Base-by-base conservation (phyloP, 2,888 invertebrate species). In the Drosophila vallismaia region DNA sequence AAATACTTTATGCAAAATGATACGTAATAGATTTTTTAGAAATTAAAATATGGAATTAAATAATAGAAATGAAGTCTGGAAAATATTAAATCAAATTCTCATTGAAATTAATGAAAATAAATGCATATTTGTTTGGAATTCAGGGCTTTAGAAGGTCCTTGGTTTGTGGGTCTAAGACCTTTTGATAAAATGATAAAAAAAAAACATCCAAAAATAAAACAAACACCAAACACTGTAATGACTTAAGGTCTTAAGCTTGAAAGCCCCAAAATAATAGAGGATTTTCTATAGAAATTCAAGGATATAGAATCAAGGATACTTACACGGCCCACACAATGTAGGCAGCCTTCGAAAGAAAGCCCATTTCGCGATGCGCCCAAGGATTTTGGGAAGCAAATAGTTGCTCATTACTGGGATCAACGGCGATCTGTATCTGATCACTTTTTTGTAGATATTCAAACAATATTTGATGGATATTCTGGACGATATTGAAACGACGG, bases 291-390 rank as follows among this genome's bases (percentile, higher is more conserved):
- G 14, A 12, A 31, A 19, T 31, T 29, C 12, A n/a, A n/a, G 36
- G 36, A 36, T n/a, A n/a, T 36, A 12, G n/a, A n/a, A 1, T n/a
- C 9, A n/a, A 5, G 8, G 14, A 31, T 42, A 95, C 95, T 95
- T 92, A 95, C 95, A 95, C 95, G 92, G 95, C 95, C 93, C 95
- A 95, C 91, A 95, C 94, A 91, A 95, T 95, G 92, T 95, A 95
- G 83, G 95, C 94, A 69, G 95, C 95, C 92, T 95, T 95, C 68
- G 95, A 95, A 85, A 95, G 94, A 91, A 95, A 94, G 84, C 95
- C 95, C 95, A 95, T 95, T 76, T 60, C 74, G 75, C 48, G 24
- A 49, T 28, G 64, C 42, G 56, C 63, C 67, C 62, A 70, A 62
- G 68, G 62, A 55, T 49, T 82, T 71, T n/a, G 26, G 60, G 54